phyloP scores from a whole-genome alignment of 2,888 invertebrate species.

The Caenorhabditis angaria region DNA sequence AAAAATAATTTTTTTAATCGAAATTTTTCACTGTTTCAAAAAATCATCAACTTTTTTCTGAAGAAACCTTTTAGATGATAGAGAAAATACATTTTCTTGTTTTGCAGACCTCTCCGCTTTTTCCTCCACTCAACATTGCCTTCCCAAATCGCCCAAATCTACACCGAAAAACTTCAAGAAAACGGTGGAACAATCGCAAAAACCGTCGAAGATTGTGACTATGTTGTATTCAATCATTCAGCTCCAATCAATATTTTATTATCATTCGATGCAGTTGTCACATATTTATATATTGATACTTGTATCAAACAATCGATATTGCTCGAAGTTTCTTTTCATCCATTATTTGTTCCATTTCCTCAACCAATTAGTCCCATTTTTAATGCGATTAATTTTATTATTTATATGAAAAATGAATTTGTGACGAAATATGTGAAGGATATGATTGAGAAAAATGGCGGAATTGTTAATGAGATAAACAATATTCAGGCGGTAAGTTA shows the following conservation, averaged over 20 bases:
- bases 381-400: conserved; percentile 6
- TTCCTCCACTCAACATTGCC: background rate
- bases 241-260: conserved; percentile 18
- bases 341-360: conserved; percentile 32
- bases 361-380: conserved; percentile 17
- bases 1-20: too few species aligned
- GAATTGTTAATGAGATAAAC: conserved; percentile 6
- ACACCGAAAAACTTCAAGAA: background rate
- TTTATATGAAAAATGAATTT: background rate
- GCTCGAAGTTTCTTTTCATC: background rate
- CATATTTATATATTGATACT: conserved; percentile 25
- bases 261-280: conserved; percentile 13
- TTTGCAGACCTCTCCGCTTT: background rate
- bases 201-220: conserved; percentile 11
- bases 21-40: too few species aligned
- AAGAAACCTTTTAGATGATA: too few species aligned
- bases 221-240: conserved; percentile 17
- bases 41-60: too few species aligned
- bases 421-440: background rate
- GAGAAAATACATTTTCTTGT: background rate
- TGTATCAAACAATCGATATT: background rate
- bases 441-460: conserved; percentile 18
- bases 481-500: conserved; percentile 5
- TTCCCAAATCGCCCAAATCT: background rate
- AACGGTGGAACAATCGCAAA: conserved; percentile 18